Evolutionary conservation across 2,113 vertebrate genomes (phyloP).

Genomic region (Spheniscus mendiculus): DNA sequence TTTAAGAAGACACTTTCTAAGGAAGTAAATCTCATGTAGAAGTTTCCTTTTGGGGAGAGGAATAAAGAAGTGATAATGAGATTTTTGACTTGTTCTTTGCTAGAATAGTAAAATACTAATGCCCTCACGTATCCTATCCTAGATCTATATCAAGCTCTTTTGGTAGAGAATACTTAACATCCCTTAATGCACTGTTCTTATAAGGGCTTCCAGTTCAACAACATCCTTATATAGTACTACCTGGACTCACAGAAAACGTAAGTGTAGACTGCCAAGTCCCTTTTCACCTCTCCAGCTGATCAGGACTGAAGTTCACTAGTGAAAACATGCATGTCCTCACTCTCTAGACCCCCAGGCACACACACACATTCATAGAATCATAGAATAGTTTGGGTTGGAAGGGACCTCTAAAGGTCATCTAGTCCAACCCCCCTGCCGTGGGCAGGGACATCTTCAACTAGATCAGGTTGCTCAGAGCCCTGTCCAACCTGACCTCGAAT

Average conservation of each 20-base stretch:
- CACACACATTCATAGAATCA: not conserved
- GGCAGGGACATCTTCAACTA: no score
- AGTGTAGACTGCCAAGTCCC: not conserved
- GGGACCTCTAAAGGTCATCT: no score
- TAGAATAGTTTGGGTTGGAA: no score
- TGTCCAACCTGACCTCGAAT: no score
- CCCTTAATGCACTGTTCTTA: not conserved
- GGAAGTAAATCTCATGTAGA: not conserved
- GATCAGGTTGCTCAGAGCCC: no score
- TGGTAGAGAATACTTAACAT: not conserved
- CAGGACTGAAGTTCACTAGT: not conserved
- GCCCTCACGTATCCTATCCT: not conserved
- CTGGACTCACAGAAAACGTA: not conserved
- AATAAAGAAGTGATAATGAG: not conserved
- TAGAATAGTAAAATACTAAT: not conserved
- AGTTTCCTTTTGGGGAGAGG: not conserved
- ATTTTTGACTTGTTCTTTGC: not conserved
- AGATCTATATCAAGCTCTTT: not conserved
- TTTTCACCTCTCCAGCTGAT: not conserved
- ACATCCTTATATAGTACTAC: not conserved
- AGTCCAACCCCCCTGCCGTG: no score
- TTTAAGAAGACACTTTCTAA: not conserved
- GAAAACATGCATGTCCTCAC: accelerated
- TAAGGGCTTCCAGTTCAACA: not conserved
- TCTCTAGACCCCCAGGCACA: not conserved